phyloP scores from a whole-genome alignment of 1,140 invertebrate genomes.

The Trichonephila clavata region DNA sequence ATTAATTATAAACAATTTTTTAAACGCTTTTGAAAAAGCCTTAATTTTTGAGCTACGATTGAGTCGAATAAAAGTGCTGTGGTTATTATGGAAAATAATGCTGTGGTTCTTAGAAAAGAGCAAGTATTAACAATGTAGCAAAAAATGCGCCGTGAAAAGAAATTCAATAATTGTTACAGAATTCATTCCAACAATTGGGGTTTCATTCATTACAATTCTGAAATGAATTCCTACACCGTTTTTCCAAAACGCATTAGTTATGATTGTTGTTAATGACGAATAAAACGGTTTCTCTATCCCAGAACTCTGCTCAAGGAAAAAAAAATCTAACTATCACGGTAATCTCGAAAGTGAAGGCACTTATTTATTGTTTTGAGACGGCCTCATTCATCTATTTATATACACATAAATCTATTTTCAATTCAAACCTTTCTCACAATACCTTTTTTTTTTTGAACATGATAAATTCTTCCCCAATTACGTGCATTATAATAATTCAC shows the following conservation, averaged over 20 bases:
- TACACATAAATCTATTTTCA: conserved; percentile 16
- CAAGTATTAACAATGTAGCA: no score
- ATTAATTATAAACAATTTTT: no score
- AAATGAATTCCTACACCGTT: not conserved
- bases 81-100: no score
- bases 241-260: not conserved
- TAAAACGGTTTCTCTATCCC: not conserved
- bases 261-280: not conserved
- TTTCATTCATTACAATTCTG: not conserved
- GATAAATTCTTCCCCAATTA: conserved; percentile 42
- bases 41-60: no score
- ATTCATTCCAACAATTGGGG: not conserved
- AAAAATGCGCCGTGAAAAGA: no score
- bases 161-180: no score
- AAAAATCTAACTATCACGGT: not conserved
- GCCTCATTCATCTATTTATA: not conserved
- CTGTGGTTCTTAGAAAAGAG: no score
- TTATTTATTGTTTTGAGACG: not conserved
- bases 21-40: no score
- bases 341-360: not conserved
- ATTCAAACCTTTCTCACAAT: conserved; percentile 20
- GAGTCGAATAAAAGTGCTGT: no score
- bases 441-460: not conserved
- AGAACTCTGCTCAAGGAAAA: not conserved
- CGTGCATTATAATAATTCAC: not conserved